Evolutionary conservation across 2,888 invertebrate genomes (phyloP), one percentile per base, ranked within the genome.

Genomic region (Neoaliturus tenellus): DNA sequence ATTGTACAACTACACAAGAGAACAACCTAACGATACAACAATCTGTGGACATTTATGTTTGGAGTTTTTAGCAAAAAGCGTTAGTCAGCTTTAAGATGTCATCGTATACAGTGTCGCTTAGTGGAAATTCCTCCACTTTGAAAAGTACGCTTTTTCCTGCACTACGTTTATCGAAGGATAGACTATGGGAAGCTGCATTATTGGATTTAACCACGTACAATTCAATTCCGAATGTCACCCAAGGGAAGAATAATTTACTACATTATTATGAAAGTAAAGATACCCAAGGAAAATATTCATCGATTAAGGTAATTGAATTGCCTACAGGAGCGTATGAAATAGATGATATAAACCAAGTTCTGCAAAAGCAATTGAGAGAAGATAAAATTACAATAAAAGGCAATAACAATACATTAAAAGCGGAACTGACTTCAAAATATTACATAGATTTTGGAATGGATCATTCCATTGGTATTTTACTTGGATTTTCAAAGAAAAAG

Each of bases 41-140:
- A 80, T 51, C 8, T 80, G 80, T 23, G 51, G 51, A 8, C 80
- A 80, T 80, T 80, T 80, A 55, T 51, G 58, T 80, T 55, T 58
- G 39, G 80, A 80, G 3, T 80, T 80, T 80, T 41, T 80, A 62
- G 20, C 62, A 23, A 35, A 55, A 62, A 39, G 35, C 23, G 41
- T 80, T 28, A 80, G 80, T 58, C 33, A 39, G 23, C 41, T 71
- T 25, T 58, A 58, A 55, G 55, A 80, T 80, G 62, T 80, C 80
- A 35, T 80, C 41, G 23, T 80, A 62, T 28, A 80, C 39, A 62
- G 58, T 80, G n/a, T 80, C 35, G 25, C 39, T 80, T 4, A 62
- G 20, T 20, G 39, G 80, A 25, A 78, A 2, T 25, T 35, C 62
- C n/a, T 80, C 35, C 6, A 80, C 20, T 31, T 25, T 80, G 35